Conservation (phyloP, 2,888 invertebrate species). For the Atethmia centrago region DNA sequence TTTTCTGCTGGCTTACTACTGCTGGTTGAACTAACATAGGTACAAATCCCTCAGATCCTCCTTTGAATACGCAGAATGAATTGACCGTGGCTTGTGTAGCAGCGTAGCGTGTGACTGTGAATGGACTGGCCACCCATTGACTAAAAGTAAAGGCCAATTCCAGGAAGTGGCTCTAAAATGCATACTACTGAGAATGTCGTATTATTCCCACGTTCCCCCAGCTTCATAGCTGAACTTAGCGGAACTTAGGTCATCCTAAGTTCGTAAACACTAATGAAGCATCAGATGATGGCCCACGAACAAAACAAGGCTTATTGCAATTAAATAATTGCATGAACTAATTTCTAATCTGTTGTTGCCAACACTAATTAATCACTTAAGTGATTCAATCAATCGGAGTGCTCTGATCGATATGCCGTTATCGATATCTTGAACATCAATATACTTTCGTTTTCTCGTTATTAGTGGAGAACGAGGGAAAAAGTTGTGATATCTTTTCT, state of each 20-base stretch:
- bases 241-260: too few relatives aligned
- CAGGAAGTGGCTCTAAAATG: neutral
- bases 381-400: constrained; percentile 64
- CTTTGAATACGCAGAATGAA: neutral
- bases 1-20: neutral
- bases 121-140: neutral
- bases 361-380: constrained; percentile 60
- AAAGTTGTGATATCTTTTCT: neutral
- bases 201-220: neutral
- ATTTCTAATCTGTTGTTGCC: constrained; percentile 42
- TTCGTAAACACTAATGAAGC: constrained; percentile 12
- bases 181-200: neutral
- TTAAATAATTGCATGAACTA: constrained; percentile 47
- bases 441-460: constrained; percentile 19
- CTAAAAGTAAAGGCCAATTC: neutral
- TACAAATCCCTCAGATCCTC: neutral
- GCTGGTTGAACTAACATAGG: neutral
- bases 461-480: neutral
- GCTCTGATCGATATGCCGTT: constrained; percentile 45
- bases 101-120: neutral
- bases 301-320: constrained; percentile 43
- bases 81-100: constrained; percentile 5
- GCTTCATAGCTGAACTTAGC: too few relatives aligned
- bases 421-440: constrained; percentile 36
- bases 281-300: constrained; percentile 2